Percentiles rank a stretch among this genome's conserved stretches.
Evolutionary conservation across 2,797 vertebrate species (phyloP).

Genomic region (Smutsia temminckii): DNA sequence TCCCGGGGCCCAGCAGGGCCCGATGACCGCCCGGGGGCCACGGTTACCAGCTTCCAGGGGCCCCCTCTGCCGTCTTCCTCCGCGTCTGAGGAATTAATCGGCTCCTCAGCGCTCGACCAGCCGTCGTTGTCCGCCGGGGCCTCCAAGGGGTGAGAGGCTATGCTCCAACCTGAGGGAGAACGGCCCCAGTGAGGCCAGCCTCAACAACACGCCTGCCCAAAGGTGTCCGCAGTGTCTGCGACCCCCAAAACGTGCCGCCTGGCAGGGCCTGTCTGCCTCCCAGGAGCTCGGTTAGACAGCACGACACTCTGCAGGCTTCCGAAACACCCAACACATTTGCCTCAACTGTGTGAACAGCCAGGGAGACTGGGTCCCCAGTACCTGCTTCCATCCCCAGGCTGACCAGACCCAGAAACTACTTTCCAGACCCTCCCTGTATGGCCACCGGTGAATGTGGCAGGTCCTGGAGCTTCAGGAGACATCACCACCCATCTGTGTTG

Average conservation of each 20-base stretch:
- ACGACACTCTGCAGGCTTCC: background rate
- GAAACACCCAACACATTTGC: background rate
- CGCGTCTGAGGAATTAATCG: conserved; percentile 93
- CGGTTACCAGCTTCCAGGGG: conserved; percentile 91
- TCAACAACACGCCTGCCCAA: background rate
- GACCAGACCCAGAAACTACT: background rate
- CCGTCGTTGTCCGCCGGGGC: conserved; percentile 94
- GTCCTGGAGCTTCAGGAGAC: background rate
- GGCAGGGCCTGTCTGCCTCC: background rate
- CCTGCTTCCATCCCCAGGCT: background rate
- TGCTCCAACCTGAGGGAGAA: conserved; percentile 92
- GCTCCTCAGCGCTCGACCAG: conserved; percentile 96
- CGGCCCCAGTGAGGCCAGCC: background rate
- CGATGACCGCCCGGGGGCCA: accelerated
- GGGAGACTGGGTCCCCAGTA: background rate
- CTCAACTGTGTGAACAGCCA: too few species aligned
- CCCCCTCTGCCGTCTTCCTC: conserved; percentile 90
- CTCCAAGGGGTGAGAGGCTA: conserved; percentile 91
- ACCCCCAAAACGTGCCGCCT: accelerated
- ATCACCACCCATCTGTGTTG: background rate
- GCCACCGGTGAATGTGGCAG: too few species aligned
- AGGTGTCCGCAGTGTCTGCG: background rate
- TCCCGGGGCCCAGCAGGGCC: accelerated
- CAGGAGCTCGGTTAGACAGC: background rate
- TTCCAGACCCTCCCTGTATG: background rate